Evolutionary conservation across 37 sponge, comb jelly and placozoan species (phyloP), one percentile per base, ranked within the genome.

Genomic region (Crambe crambe): DNA sequence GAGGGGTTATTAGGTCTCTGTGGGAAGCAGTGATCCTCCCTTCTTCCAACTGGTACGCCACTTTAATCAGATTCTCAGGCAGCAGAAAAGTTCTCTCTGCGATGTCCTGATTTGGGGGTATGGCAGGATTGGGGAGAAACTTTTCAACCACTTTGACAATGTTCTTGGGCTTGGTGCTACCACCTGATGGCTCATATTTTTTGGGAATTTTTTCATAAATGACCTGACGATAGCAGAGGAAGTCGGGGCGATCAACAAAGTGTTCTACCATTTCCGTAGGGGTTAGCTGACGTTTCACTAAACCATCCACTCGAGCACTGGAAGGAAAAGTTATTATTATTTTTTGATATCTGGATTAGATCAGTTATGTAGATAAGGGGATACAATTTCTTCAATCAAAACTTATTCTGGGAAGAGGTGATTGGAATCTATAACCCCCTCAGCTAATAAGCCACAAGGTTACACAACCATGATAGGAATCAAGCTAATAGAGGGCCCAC

Each of bases 281-380:
- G 1, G 85, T 89, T 41, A 85, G 67, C 72, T 92, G 94, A 58
- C 98, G 43, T 18, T 58, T 74, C 4, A 71, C 69, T 63, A 97
- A 67, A 15, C 98, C 93, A 87, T 97, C 98, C 6, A 92, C 94
- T 69, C 98, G 74, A 12, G 91, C 94, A 72, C 97, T 96, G 70
- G 83, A 18, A 80, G 23, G 2, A 21, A 76, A 18, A 68, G n/a
- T n/a, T n/a, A n/a, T 54, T 54, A 54, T 20, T 54, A 54, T 20
- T 54, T 20, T n/a, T n/a, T n/a, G n/a, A n/a, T n/a, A n/a, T 21
- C 18, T 15, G 57, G 57, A 56, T 18, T 56, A 56, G 57, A 15
- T 18, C 15, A 56, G 18, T 56, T 56, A 21, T 12, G n/a, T n/a
- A n/a, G n/a, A n/a, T n/a, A n/a, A n/a, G n/a, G n/a, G n/a, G 12